Percentiles rank a stretch among this genome's conserved stretches.
Conservation (phyloP, 2,797 vertebrate genomes). For the Acrocephalus scirpaceus region DNA sequence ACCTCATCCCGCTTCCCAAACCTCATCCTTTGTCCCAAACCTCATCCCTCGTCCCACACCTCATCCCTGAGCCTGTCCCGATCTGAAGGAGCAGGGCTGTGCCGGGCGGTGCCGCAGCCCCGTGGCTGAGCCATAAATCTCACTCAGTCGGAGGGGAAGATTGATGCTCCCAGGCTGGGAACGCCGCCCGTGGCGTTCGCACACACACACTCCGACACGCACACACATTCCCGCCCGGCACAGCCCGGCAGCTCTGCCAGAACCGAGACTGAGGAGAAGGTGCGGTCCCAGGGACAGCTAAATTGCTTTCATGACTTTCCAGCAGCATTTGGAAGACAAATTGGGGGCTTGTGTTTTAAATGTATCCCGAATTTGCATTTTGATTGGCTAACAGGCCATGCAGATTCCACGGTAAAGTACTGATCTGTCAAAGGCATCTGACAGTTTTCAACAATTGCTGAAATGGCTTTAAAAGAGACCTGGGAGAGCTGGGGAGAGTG, state of each 20-base stretch:
- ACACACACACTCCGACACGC: neutral
- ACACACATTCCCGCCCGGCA: neutral
- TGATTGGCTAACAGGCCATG: slow-evolving; percentile 73
- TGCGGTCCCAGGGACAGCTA: slow-evolving; percentile 54
- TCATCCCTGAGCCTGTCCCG: neutral
- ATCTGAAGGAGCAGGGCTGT: neutral
- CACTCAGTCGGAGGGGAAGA: slow-evolving; percentile 51
- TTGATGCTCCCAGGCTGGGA: slow-evolving; percentile 51
- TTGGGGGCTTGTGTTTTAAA: slow-evolving; percentile 72
- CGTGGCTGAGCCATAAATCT: slow-evolving; percentile 69
- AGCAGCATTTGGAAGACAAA: slow-evolving; percentile 72
- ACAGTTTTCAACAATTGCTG: slow-evolving; percentile 72
- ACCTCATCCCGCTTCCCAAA: neutral
- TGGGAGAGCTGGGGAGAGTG: slow-evolving; percentile 19
- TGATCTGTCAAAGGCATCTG: slow-evolving; percentile 75
- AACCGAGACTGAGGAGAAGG: slow-evolving; percentile 19
- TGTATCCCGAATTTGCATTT: slow-evolving; percentile 77
- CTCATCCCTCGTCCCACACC: neutral
- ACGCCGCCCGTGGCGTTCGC: neutral
- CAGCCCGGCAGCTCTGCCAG: slow-evolving; percentile 26
- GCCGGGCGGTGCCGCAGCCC: slow-evolving; percentile 29
- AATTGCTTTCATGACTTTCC: slow-evolving; percentile 74
- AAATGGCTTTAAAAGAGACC: slow-evolving; percentile 74
- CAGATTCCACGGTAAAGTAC: slow-evolving; percentile 71
- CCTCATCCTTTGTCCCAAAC: neutral